Evolutionary conservation across 2,888 invertebrate genomes (phyloP).

Genomic region (Nemapogon koenigi): DNA sequence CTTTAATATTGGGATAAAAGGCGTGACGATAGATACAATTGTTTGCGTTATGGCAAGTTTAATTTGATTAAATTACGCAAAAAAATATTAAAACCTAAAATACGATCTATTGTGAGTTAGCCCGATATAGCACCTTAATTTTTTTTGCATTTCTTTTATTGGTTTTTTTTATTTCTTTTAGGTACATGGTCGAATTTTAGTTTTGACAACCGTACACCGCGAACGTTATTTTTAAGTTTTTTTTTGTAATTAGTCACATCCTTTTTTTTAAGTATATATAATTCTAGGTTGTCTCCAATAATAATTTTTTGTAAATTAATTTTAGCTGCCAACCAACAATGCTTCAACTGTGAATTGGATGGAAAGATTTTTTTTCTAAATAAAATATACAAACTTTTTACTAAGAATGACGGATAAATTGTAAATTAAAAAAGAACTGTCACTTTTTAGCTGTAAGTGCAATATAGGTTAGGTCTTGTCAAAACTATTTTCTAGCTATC

Average conservation of each 20-base stretch:
- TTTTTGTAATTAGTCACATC: constrained; percentile 44
- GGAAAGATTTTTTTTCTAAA: constrained; percentile 3
- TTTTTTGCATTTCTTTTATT: constrained; percentile 17
- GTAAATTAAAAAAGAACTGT: too few relatives aligned
- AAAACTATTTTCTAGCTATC: too few relatives aligned
- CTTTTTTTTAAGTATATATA: constrained; percentile 19
- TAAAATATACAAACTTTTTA: too few relatives aligned
- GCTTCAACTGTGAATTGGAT: constrained; percentile 35
- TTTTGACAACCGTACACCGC: constrained; percentile 19
- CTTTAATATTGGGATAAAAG: too few relatives aligned
- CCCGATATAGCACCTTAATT: constrained; percentile 2
- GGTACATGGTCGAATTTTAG: constrained; percentile 60
- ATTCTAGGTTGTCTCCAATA: constrained; percentile 4
- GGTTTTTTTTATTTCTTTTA: constrained; percentile 25
- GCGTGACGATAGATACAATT: too few relatives aligned
- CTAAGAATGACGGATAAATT: too few relatives aligned
- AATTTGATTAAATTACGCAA: too few relatives aligned
- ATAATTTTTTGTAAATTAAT: constrained; percentile 18
- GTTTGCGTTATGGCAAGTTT: too few relatives aligned
- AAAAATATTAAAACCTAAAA: too few relatives aligned
- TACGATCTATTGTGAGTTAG: too few relatives aligned
- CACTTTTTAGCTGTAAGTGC: too few relatives aligned
- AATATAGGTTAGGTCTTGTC: too few relatives aligned
- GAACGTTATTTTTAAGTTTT: constrained; percentile 21
- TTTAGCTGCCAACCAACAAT: constrained; percentile 51